Base-by-base conservation (phyloP, 1,140 invertebrate species). In the Battus philenor region DNA sequence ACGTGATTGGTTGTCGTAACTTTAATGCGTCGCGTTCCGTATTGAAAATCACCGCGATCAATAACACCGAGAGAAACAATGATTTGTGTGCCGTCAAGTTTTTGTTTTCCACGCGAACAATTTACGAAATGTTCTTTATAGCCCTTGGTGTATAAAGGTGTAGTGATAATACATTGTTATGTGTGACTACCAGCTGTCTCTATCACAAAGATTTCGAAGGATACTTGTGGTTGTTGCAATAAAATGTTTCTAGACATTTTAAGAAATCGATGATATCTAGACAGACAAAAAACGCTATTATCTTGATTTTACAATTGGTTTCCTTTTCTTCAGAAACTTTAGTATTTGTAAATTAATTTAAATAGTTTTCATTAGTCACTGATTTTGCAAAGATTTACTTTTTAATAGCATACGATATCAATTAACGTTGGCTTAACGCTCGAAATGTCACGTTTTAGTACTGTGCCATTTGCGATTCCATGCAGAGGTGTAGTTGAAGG, bases 21-120 rank as follows among this genome's bases (percentile, higher is more conserved):
- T 15, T 49, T 41, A 17, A 61, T 57, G 8, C 27, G 44, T 61
- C 54, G 64, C 59, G 59, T 68, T 60, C 48, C 44, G 51, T 69
- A 73, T 72, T 68, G 51, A 68, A 72, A 79, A 68, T 73, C 55
- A 61, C 65, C 62, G 59, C 62, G 71, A 68, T 63, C 61, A 57
- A 59, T 32, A 61, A 62, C 36, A 43, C n/a, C 36, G 53, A 63
- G 41, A 58, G 41, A 65, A 47, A 54, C 56, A 46, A 72, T 72
- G 68, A 54, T 54, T 55, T 66, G 59, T 62, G 47, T 44, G 31
- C 54, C 47, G 44, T 56, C 53, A 53, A 54, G 59, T 68, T 67
- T 55, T 59, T 64, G 33, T 59, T 64, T 53, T 38, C 31, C 44
- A 46, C 33, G 39, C 17, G 20, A 59, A 45, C 51, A 30, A 43